phyloP scores from a whole-genome alignment of 2,888 invertebrate genomes.

The Baronia brevicornis region DNA sequence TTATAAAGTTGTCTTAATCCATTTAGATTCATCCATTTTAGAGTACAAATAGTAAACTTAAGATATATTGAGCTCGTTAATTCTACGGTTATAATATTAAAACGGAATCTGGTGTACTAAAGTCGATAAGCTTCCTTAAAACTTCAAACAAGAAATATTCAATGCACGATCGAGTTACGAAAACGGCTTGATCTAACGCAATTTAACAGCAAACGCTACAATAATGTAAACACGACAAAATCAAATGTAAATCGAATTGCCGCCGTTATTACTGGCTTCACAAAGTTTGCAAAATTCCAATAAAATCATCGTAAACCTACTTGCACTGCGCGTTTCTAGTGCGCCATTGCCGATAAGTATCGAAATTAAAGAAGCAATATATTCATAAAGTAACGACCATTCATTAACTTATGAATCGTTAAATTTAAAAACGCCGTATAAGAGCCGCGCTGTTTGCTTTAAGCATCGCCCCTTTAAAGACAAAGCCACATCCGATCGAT shows the following conservation, averaged over 20 bases:
- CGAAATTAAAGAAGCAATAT: slow-evolving; percentile 22
- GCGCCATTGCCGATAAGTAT: neutral
- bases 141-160: too few relatives aligned
- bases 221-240: slow-evolving; percentile 25
- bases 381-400: slow-evolving; percentile 21
- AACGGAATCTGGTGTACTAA: too few relatives aligned
- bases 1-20: too few relatives aligned
- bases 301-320: slow-evolving; percentile 31
- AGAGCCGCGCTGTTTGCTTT: slow-evolving; percentile 45
- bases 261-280: slow-evolving; percentile 25
- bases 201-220: slow-evolving; percentile 22
- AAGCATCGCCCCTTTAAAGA: slow-evolving; percentile 35
- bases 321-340: slow-evolving; percentile 5
- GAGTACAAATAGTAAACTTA: too few relatives aligned
- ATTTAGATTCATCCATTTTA: too few relatives aligned
- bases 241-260: slow-evolving; percentile 23
- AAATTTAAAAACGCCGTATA: slow-evolving; percentile 34
- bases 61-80: too few relatives aligned
- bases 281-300: slow-evolving; percentile 29
- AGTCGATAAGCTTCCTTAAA: too few relatives aligned
- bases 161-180: too few relatives aligned
- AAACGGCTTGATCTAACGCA: too few relatives aligned
- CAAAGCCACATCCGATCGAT: slow-evolving; percentile 60
- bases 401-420: slow-evolving; percentile 31
- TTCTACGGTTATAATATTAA: too few relatives aligned